phyloP scores from a whole-genome alignment of 1,140 invertebrate species.

The Phymastichus coffea region DNA sequence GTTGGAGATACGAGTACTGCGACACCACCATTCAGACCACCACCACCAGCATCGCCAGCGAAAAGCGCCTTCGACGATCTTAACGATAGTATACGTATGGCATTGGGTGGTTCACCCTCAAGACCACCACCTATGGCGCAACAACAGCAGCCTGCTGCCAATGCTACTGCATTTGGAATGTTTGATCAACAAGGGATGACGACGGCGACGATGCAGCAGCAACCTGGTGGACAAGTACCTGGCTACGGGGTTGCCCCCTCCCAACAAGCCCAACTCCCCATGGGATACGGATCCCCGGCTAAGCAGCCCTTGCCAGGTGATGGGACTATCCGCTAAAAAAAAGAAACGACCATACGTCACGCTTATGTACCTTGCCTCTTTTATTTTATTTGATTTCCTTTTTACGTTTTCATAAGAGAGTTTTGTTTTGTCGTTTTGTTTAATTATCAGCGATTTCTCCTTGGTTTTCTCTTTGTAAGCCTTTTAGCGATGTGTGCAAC shows the following conservation, averaged over 20 bases:
- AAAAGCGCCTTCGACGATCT: constrained; percentile 72
- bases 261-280: constrained; percentile 49
- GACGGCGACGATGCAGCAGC: constrained; percentile 29
- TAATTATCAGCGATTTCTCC: too few species aligned
- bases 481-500: too few species aligned
- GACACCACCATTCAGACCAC: constrained; percentile 57
- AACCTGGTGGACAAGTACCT: constrained; percentile 37
- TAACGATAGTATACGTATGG: constrained; percentile 69
- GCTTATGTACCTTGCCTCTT: constrained; percentile 25
- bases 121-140: constrained; percentile 43
- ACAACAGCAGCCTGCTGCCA: constrained; percentile 51
- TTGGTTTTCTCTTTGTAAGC: too few species aligned
- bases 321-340: constrained; percentile 36
- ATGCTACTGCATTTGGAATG: too few species aligned
- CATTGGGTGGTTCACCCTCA: constrained; percentile 65
- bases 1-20: constrained; percentile 35
- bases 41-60: constrained; percentile 50
- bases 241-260: constrained; percentile 43
- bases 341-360: constrained; percentile 25
- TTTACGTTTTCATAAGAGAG: not conserved
- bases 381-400: not conserved
- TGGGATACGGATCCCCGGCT: constrained; percentile 63
- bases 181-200: too few species aligned
- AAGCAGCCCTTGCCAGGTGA: constrained; percentile 62
- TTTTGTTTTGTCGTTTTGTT: too few species aligned